Conservation (phyloP, 2,113 vertebrate genomes). For the Ailurus styani region DNA sequence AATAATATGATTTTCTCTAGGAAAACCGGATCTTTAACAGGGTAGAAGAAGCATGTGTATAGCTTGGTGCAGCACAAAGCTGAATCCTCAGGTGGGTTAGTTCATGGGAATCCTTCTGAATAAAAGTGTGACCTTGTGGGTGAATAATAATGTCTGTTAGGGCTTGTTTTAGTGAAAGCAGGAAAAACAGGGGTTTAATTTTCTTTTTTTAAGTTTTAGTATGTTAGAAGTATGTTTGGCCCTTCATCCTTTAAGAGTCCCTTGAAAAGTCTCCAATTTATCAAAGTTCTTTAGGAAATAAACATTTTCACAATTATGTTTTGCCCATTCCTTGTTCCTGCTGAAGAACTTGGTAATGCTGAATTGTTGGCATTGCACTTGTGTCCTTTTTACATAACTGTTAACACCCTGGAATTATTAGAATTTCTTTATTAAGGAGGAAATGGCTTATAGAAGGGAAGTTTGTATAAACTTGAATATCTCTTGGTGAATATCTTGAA, state of each 20-base stretch:
- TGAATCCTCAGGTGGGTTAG: neutral
- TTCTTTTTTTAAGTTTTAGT: neutral
- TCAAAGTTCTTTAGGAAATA: slow-evolving; percentile 18
- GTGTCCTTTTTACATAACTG: neutral
- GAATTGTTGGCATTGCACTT: neutral
- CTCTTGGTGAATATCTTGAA: too few relatives aligned
- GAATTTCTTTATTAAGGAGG: slow-evolving; percentile 33
- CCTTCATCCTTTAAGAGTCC: slow-evolving; percentile 35
- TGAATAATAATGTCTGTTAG: neutral
- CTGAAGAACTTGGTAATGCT: neutral
- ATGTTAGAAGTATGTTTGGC: slow-evolving; percentile 20
- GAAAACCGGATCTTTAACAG: neutral
- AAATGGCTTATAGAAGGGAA: neutral
- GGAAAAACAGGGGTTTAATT: neutral
- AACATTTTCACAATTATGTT: neutral
- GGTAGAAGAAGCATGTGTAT: neutral
- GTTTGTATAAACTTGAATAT: neutral
- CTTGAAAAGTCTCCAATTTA: slow-evolving; percentile 30
- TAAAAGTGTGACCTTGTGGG: neutral
- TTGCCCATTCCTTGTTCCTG: neutral
- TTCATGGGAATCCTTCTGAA: neutral
- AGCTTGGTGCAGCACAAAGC: neutral
- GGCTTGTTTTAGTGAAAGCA: slow-evolving; percentile 19
- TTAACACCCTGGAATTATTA: neutral
- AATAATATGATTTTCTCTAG: neutral